Base-by-base conservation (phyloP, 1,140 invertebrate genomes). In the Drosophila bifasciata region DNA sequence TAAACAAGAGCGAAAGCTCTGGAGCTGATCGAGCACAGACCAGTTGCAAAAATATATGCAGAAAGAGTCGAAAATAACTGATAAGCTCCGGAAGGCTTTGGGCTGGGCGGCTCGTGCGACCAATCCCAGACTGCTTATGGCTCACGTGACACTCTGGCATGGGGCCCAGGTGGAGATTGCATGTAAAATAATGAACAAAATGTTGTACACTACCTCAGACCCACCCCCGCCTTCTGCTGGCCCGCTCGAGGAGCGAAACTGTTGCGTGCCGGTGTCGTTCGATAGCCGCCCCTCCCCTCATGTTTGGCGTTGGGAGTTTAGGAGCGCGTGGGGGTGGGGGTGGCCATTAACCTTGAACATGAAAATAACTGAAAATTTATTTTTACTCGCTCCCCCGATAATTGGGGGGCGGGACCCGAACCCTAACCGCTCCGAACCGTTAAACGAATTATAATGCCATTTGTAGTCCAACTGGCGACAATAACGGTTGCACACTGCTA, bases 381-480 rank as follows among this genome's bases (percentile, higher is more conserved):
- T 55, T 67, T 53, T 68, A 16, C 28, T 28, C 25, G 32, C 28
- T 44, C 13, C 40, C 19, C 58, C 28, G 17, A 50, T 70, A 53
- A 61, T 50, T 71, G 68, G 5, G 23, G 28, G 23, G 21, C 21
- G 25, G 17, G 15, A 15, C 1, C 8, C n/a, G 7, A 13, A 5
- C 32, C 32, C 7, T 0, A 28, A 8, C 28, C 32, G 32, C 11
- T 13, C 11, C 41, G 5, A 17, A 55, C 43, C 11, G 16, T 58
- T 66, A 59, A 76, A 73, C 80, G 58, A 74, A 63, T 67, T 71
- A 88, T 73, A 86, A 88, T 75, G 83, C 58, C 67, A 75, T 68
- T 64, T 86, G 68, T 56, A 25, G 56, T 73, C 28, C 68, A 69
- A 9, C 59, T 46, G 15, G 8, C 51, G 49, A 49, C 50, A 55